phyloP scores from a whole-genome alignment of 2,888 invertebrate species.

The Lordiphosa andalusiaca region DNA sequence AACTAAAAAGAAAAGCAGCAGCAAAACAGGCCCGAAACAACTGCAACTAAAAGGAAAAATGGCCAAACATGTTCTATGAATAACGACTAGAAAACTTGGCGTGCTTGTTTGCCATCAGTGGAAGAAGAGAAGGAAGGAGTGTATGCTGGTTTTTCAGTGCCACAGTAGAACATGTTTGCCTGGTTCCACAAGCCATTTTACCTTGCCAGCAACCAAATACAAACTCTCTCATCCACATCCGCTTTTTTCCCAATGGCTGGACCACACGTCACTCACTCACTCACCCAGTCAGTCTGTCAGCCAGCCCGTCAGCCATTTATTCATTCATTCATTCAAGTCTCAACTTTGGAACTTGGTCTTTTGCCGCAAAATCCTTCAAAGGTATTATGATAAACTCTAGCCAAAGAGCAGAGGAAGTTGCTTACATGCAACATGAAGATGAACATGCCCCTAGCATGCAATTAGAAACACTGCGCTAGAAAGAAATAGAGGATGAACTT shows the following conservation, averaged over 20 bases:
- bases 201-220: slow-evolving; percentile 51
- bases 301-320: slow-evolving; percentile 21
- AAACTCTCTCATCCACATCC: slow-evolving; percentile 33
- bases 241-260: slow-evolving; percentile 17
- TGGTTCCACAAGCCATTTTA: slow-evolving; percentile 51
- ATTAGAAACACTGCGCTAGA: slow-evolving; percentile 46
- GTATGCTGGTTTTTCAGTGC: slow-evolving; percentile 60
- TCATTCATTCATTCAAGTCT: slow-evolving; percentile 38
- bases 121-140: slow-evolving; percentile 33
- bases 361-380: slow-evolving; percentile 50
- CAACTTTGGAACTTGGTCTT: slow-evolving; percentile 25
- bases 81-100: slow-evolving; percentile 52
- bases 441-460: slow-evolving; percentile 46
- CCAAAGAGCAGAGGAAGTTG: slow-evolving; percentile 13
- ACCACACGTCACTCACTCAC: slow-evolving; percentile 31
- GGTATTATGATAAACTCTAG: slow-evolving; percentile 55
- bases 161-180: slow-evolving; percentile 65
- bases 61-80: slow-evolving; percentile 59
- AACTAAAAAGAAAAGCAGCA: slow-evolving; percentile 46
- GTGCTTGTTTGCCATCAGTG: slow-evolving; percentile 61
- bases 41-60: slow-evolving; percentile 43
- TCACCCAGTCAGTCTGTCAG: slow-evolving; percentile 17
- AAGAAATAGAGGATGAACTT: slow-evolving; percentile 10
- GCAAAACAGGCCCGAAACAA: slow-evolving; percentile 24
- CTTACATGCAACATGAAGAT: slow-evolving; percentile 50